Evolutionary conservation across 1,140 invertebrate genomes (phyloP).

Genomic region (Ceratoteleas bidentatus): DNA sequence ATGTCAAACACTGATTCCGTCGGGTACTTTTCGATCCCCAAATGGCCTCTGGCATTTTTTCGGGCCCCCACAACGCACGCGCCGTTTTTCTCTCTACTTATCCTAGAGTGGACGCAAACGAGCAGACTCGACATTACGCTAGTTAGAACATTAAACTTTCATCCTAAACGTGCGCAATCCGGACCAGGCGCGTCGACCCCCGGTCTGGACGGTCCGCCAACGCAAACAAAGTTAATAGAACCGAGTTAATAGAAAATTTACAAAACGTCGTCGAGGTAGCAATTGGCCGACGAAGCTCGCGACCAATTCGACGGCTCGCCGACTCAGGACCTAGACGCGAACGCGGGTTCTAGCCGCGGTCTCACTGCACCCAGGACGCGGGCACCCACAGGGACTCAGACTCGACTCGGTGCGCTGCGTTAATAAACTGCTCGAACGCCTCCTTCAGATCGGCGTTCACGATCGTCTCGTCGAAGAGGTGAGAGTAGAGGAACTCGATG

Average conservation of each 20-base stretch:
- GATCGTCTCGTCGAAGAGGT: constrained; percentile 96
- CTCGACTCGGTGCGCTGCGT: constrained; percentile 92
- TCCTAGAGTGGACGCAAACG: constrained; percentile 52
- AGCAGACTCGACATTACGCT: constrained; percentile 45
- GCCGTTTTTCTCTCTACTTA: constrained; percentile 61
- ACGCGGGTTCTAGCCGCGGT: constrained; percentile 17
- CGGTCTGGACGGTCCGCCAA: background rate
- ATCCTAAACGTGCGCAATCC: constrained; percentile 34
- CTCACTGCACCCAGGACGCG: constrained; percentile 94
- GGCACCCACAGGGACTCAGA: constrained; percentile 98
- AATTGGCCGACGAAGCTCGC: constrained; percentile 5
- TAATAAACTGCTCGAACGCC: constrained; percentile 93
- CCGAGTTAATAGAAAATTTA: constrained; percentile 59
- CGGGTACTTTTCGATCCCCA: too few relatives aligned
- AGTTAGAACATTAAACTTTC: constrained; percentile 44
- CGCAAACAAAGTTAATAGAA: constrained; percentile 19
- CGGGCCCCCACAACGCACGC: too few relatives aligned
- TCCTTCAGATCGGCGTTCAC: constrained; percentile 94
- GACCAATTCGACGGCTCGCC: constrained; percentile 18
- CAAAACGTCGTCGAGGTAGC: constrained; percentile 43
- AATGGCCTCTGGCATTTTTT: too few relatives aligned
- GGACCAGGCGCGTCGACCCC: background rate
- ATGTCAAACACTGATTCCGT: too few relatives aligned
- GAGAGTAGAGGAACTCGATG: constrained; percentile 96
- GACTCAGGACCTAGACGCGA: constrained; percentile 44